Evolutionary conservation across 1,140 invertebrate genomes (phyloP), one percentile per base, ranked within the genome.

Genomic region (Drosophila pandora): DNA sequence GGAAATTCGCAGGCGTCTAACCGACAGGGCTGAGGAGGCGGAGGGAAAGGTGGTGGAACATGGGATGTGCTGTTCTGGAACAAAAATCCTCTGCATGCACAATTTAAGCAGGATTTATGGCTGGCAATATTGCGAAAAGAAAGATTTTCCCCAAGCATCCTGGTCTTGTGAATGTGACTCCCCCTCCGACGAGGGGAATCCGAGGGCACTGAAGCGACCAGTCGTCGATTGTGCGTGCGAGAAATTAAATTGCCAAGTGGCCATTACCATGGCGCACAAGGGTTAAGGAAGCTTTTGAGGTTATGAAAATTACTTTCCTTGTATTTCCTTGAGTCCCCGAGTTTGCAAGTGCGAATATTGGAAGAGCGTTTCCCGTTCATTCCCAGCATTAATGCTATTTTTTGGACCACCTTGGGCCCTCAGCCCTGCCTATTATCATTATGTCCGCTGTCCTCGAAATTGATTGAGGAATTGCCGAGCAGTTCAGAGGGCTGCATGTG

Each of bases 51-150:
- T 23, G 57, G 23, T 21, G 37, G 58, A 52, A 23, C 23, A 41
- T 48, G 43, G 37, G 69, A 28, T 57, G 65, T 73, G 57, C 37
- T 80, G 82, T 87, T 88, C 83, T 87, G 84, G 84, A 87, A 88
- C 84, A 88, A 89, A 88, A 88, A 88, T 88, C 84, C 79, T 88
- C 83, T 88, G 76, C 83, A 88, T 88, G 83, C 83, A 88, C 83
- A 88, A 88, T 88, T 88, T 88, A 89, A 88, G 83, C 83, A 88
- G 83, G 79, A 88, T 88, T 88, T 88, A 88, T 88, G 84, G 77
- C 84, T 89, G 79, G 83, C 84, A 88, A 88, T 88, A 88, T 88
- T 84, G 84, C 76, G 72, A 54, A 69, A 64, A 84, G 73, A 60
- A 71, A 79, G 76, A 79, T 60, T 75, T 70, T 57, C 54, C 28